phyloP scores from a whole-genome alignment of 2,888 invertebrate genomes.

The Parelbella ahira region DNA sequence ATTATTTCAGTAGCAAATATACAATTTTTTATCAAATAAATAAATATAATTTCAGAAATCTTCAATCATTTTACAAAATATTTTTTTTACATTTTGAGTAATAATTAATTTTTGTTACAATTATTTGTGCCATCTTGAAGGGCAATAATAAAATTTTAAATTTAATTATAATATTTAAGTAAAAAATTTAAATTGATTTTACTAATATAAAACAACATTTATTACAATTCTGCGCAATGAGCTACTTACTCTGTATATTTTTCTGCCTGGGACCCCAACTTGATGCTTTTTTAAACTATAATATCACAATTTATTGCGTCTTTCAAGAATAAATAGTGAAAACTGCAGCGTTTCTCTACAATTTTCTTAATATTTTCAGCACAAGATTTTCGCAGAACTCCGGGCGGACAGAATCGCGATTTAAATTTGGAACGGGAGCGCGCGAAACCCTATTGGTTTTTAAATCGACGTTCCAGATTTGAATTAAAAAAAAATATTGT shows the following conservation, averaged over 20 bases:
- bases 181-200: too few relatives aligned
- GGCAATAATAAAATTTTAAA: too few relatives aligned
- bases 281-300: slow-evolving; percentile 13
- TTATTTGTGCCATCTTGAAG: too few relatives aligned
- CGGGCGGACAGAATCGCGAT: slow-evolving; percentile 37
- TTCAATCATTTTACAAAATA: too few relatives aligned
- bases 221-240: too few relatives aligned
- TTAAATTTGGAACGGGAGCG: slow-evolving; percentile 56
- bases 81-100: too few relatives aligned
- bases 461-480: slow-evolving; percentile 30
- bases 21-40: too few relatives aligned
- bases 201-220: too few relatives aligned
- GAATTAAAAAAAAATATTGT: slow-evolving; percentile 27
- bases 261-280: slow-evolving; percentile 26
- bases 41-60: too few relatives aligned
- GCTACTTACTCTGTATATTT: slow-evolving; percentile 19
- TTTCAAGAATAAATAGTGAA: background rate
- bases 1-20: too few relatives aligned
- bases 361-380: slow-evolving; percentile 18
- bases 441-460: slow-evolving; percentile 29
- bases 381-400: slow-evolving; percentile 34
- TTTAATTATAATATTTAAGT: too few relatives aligned
- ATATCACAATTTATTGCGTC: slow-evolving; percentile 3
- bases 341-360: slow-evolving; percentile 4
- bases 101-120: too few relatives aligned